Evolutionary conservation across 1,140 invertebrate genomes (phyloP), one percentile per base, ranked within the genome.

Genomic region (Artemia franciscana): DNA sequence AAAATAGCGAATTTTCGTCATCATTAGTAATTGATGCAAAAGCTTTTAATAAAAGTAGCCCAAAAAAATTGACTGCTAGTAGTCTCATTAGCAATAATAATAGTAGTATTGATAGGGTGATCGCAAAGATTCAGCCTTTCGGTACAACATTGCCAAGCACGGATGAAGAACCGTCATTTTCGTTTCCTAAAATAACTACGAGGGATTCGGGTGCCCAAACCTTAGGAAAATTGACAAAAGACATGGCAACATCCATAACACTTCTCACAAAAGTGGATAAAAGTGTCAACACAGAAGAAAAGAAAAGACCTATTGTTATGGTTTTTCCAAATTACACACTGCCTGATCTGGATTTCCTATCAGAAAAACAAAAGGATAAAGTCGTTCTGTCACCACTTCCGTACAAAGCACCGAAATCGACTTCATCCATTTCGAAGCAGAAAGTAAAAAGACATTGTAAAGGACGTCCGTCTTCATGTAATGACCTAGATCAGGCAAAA

Each of bases 241-340:
- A 60, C 25, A 23, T 24, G 21, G 26, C 26, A 39, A 60, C 60
- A 23, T 15, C 12, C 3, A 51, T 51, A 18, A 51, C 39, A 51
- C 12, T 15, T 3, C 18, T 58, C 57, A 9, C 26, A 18, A 5
- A 24, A 24, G 26, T 24, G n/a, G 26, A 60, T 24, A 57, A 62
- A 57, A n/a, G 21, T 23, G 27, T 26, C 23, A 24, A 5, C 1
- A 59, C 51, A 18, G 30, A 24, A 9, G 24, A 27, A 26, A 63
- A 57, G 12, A 60, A 57, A 21, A 30, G 59, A 58, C 62, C 69
- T 56, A 84, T 86, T 3, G 84, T 92, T 12, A 84, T 93, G 57
- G 81, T 90, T 64, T 93, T 91, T 76, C 90, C 90, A 15, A 91
- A 88, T 73, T 93, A 93, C 69, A 84, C 88, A 1, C 72, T 93